phyloP scores from a whole-genome alignment of 2,113 vertebrate species.

The Uria aalge region DNA sequence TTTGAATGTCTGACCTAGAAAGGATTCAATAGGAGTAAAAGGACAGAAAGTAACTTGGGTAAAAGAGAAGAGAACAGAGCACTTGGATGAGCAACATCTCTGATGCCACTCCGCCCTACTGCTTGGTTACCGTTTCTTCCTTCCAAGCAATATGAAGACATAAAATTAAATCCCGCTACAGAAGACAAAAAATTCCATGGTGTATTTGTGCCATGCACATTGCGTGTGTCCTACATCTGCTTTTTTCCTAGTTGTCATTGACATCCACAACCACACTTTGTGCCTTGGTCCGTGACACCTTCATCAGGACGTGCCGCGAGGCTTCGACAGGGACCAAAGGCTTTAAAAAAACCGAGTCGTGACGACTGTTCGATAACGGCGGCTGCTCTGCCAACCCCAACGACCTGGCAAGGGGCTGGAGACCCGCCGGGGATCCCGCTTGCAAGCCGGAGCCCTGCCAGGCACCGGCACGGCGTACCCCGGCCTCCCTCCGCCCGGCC shows the following conservation, averaged over 20 bases:
- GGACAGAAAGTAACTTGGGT: neutral
- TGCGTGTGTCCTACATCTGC: accelerated
- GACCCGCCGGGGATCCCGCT: no score
- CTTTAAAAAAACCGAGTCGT: neutral
- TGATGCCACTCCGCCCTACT: neutral
- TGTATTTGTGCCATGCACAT: accelerated
- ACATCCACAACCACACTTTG: neutral
- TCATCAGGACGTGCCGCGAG: neutral
- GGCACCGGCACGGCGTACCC: no score
- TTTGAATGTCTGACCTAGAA: slow-evolving; percentile 81
- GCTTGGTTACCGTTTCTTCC: neutral
- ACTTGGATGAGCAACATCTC: neutral
- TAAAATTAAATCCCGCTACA: neutral
- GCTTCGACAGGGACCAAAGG: neutral
- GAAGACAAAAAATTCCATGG: accelerated
- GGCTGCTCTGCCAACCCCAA: neutral
- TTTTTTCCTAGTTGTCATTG: accelerated
- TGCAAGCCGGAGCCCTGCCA: accelerated
- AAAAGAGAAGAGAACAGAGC: neutral
- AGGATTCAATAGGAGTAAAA: neutral
- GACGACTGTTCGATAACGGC: accelerated
- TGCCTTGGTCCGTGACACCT: accelerated
- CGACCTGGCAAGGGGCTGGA: accelerated
- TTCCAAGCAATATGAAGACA: neutral
- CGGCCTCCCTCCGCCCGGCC: neutral